Conservation (phyloP, 2,113 vertebrate species). For the Corythornis vintsioides region DNA sequence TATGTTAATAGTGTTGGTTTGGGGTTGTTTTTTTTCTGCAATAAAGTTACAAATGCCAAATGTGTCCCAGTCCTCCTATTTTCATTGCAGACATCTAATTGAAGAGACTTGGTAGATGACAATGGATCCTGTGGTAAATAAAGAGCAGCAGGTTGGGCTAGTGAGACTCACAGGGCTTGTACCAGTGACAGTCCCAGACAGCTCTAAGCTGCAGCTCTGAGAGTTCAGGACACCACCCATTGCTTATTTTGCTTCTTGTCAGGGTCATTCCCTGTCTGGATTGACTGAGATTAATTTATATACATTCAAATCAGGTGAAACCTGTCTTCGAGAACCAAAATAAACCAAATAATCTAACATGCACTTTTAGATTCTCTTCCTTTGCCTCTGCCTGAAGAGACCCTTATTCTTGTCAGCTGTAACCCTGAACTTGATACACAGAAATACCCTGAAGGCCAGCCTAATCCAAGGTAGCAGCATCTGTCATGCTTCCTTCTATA, state of each 20-base stretch:
- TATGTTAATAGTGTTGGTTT: constrained; percentile 56
- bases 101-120: background rate
- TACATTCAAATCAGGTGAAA: background rate
- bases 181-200: background rate
- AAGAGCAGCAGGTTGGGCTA: background rate
- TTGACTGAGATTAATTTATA: background rate
- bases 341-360: background rate
- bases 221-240: background rate
- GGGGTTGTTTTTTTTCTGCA: constrained; percentile 63
- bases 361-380: background rate
- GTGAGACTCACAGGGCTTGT: background rate
- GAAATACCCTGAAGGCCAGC: background rate
- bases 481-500: background rate
- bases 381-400: background rate
- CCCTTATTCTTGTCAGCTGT: background rate
- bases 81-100: background rate
- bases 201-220: background rate
- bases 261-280: constrained; percentile 16
- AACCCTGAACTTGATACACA: background rate
- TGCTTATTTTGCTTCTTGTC: constrained; percentile 12
- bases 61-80: background rate
- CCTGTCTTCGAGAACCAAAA: background rate
- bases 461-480: constrained; percentile 17
- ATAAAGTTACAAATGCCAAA: constrained; percentile 64
- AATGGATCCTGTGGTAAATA: background rate